Evolutionary conservation across 1,140 invertebrate genomes (phyloP).

Genomic region (Tetramorium parvispinum): DNA sequence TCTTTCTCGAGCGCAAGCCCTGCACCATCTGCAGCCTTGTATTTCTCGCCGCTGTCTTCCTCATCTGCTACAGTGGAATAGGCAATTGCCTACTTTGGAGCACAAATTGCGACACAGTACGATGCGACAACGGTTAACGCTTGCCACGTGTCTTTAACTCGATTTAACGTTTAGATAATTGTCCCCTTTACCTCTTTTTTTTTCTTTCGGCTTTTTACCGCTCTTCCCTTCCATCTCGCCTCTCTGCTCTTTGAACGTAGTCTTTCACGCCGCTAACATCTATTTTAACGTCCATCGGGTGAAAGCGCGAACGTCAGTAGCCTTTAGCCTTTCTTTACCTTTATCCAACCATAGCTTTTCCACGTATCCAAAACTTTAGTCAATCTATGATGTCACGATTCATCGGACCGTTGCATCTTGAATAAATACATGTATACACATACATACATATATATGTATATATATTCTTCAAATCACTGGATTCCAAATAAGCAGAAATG

Average conservation of each 20-base stretch:
- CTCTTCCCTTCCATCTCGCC: not conserved
- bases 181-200: not conserved
- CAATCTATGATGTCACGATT: not conserved
- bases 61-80: slow-evolving; percentile 98
- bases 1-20: slow-evolving; percentile 97
- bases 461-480: not conserved
- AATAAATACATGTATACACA: no score
- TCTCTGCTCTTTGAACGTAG: not conserved
- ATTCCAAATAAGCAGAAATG: slow-evolving; percentile 14
- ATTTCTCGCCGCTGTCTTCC: slow-evolving; percentile 95
- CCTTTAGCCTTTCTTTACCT: not conserved
- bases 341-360: not conserved
- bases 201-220: not conserved
- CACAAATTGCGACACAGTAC: slow-evolving; percentile 91
- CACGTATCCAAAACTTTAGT: not conserved
- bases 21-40: slow-evolving; percentile 98
- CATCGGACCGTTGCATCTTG: not conserved
- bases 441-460: not conserved
- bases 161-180: slow-evolving; percentile 39
- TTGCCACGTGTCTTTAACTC: not conserved
- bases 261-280: not conserved
- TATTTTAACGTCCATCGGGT: not conserved
- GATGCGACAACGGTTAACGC: slow-evolving; percentile 88
- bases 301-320: not conserved
- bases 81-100: slow-evolving; percentile 98